Conservation (phyloP, 1,140 invertebrate species). For the Magallana angulata region DNA sequence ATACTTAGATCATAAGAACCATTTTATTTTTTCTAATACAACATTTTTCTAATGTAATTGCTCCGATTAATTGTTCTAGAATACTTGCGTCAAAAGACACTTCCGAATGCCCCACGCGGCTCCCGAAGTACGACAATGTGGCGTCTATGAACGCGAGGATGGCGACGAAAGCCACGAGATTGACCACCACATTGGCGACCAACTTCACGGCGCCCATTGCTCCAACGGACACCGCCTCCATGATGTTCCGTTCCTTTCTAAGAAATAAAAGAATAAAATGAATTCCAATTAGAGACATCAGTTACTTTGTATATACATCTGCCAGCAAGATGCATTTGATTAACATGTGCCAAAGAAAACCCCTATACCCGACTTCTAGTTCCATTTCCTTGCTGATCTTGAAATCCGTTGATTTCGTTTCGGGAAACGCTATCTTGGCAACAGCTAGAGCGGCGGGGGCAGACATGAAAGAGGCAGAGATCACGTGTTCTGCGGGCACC, state of each 20-base stretch:
- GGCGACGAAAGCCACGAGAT: slow-evolving; percentile 94
- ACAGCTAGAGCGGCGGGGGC: slow-evolving; percentile 93
- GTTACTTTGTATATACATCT: too few relatives aligned
- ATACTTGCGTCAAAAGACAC: slow-evolving; percentile 74
- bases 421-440: slow-evolving; percentile 94
- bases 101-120: slow-evolving; percentile 84
- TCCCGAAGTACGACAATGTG: slow-evolving; percentile 88
- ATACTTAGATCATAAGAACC: too few relatives aligned
- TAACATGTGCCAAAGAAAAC: neutral
- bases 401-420: slow-evolving; percentile 77
- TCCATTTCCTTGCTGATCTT: slow-evolving; percentile 22
- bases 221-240: slow-evolving; percentile 94
- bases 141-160: slow-evolving; percentile 91
- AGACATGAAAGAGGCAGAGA: slow-evolving; percentile 96
- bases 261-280: neutral
- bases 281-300: neutral
- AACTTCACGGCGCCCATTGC: slow-evolving; percentile 89
- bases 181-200: slow-evolving; percentile 92
- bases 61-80: neutral
- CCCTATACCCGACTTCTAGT: slow-evolving; percentile 23
- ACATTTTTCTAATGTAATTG: too few relatives aligned
- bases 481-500: slow-evolving; percentile 79
- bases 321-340: neutral
- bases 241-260: slow-evolving; percentile 88
- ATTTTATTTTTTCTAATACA: too few relatives aligned